Conservation (phyloP, 2,888 invertebrate species). For the Galerucella calmariensis region DNA sequence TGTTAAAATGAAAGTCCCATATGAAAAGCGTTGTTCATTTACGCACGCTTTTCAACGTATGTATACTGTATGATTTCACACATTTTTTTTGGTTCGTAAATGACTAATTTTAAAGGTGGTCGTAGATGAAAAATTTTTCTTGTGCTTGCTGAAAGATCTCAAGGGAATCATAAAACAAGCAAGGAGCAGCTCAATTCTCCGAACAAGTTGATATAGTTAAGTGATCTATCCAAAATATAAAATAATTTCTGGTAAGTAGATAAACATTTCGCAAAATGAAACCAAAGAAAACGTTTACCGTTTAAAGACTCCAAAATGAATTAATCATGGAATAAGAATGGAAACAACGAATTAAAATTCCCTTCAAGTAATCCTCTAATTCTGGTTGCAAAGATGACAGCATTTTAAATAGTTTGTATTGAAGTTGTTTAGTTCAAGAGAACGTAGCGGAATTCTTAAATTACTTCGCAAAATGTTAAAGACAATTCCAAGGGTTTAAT, state of each 20-base stretch:
- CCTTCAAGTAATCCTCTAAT: constrained; percentile 42
- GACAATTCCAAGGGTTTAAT: background rate
- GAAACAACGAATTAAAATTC: constrained; percentile 45
- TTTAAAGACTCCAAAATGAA: constrained; percentile 39
- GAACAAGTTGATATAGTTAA: background rate
- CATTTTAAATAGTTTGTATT: constrained; percentile 44
- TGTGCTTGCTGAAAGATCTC: no score
- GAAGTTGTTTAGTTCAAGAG: constrained; percentile 7
- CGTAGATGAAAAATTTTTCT: no score
- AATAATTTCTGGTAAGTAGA: background rate
- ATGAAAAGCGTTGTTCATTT: no score
- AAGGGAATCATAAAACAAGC: no score
- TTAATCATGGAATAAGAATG: constrained; percentile 44
- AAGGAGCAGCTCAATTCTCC: background rate
- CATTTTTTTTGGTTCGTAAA: no score
- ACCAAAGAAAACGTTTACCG: constrained; percentile 34
- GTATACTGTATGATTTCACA: no score
- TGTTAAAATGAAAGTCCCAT: no score
- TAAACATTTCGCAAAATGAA: constrained; percentile 15
- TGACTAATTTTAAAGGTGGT: no score
- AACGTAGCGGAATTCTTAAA: constrained; percentile 3
- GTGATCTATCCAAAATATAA: background rate
- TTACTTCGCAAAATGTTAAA: constrained; percentile 4
- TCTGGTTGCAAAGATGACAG: constrained; percentile 40
- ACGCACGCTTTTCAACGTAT: no score